These are phyloP conservation scores for Epiblema foenella DNA, from an alignment of 2,888 invertebrate species.

Conservation along the genomic window DNA sequence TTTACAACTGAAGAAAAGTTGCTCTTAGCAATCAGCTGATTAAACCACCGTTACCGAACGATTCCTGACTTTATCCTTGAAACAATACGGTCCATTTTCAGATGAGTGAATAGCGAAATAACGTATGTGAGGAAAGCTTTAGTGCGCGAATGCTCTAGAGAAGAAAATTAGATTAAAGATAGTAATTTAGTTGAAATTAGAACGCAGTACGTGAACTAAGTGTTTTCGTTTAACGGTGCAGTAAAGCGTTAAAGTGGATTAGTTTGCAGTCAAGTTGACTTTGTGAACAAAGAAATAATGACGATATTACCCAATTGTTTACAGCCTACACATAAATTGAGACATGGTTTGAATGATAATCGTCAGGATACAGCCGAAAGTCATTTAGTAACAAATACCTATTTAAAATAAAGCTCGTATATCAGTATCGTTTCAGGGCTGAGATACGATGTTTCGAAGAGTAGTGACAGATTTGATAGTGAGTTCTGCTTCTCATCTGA, in stretches of 20 bases:
- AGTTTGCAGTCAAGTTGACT: not conserved
- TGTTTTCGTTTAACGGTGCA: slow-evolving; percentile 45
- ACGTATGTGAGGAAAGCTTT: slow-evolving; percentile 44
- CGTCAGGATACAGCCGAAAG: too few relatives aligned
- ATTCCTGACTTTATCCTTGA: slow-evolving; percentile 44
- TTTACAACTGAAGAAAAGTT: slow-evolving; percentile 71
- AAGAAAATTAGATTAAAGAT: slow-evolving; percentile 61
- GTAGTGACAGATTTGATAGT: too few relatives aligned
- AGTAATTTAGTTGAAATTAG: slow-evolving; percentile 59
- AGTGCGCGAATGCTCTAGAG: slow-evolving; percentile 52
- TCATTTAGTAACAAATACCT: too few relatives aligned
- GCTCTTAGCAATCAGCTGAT: slow-evolving; percentile 62
- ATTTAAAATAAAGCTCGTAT: too few relatives aligned
- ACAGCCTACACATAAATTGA: not conserved
- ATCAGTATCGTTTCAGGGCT: too few relatives aligned
- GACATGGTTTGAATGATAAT: too few relatives aligned
- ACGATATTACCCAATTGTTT: not conserved
- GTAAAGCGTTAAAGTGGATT: slow-evolving; percentile 25
- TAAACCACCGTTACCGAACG: slow-evolving; percentile 51
- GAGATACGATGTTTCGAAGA: too few relatives aligned
- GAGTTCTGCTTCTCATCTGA: too few relatives aligned
- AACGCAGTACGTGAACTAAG: slow-evolving; percentile 39
- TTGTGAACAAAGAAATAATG: not conserved
- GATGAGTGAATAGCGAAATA: slow-evolving; percentile 28
- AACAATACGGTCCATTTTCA: slow-evolving; percentile 49